These are phyloP conservation scores for Hyla sarda DNA, from an alignment of 2,113 vertebrate species.

Conservation along the genomic window DNA sequence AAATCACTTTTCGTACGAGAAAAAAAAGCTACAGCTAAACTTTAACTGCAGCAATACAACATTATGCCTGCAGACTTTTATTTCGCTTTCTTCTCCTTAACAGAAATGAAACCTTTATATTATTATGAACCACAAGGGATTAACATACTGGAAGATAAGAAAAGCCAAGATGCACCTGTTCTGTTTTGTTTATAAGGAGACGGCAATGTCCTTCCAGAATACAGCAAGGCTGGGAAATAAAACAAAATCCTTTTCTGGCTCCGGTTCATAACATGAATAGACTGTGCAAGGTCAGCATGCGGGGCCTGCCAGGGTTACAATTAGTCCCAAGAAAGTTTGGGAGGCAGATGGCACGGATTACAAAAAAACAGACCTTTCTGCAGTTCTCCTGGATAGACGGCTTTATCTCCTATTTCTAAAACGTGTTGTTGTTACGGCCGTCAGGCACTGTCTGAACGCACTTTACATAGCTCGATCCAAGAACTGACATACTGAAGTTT, in stretches of 20 bases:
- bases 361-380: constrained; percentile 48
- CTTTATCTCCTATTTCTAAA: constrained; percentile 44
- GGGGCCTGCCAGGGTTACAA: constrained; percentile 50
- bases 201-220: constrained; percentile 40
- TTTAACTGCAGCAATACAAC: constrained; percentile 19
- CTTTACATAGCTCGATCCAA: constrained; percentile 39
- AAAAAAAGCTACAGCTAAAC: constrained; percentile 1
- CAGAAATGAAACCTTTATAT: constrained; percentile 40
- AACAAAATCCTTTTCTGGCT: constrained; percentile 44
- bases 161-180: constrained; percentile 46
- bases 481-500: constrained; percentile 51
- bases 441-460: constrained; percentile 39
- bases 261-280: constrained; percentile 46
- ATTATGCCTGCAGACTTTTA: not conserved
- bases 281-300: constrained; percentile 55
- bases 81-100: constrained; percentile 32
- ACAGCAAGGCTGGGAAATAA: constrained; percentile 45
- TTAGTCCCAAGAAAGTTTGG: constrained; percentile 52
- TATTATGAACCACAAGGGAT: constrained; percentile 30
- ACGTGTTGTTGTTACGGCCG: constrained; percentile 45
- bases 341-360: constrained; percentile 54
- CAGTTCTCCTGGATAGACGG: constrained; percentile 39
- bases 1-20: not conserved
- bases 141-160: constrained; percentile 41
- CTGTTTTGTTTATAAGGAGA: constrained; percentile 35